These are phyloP conservation scores for Cephus nigrinus DNA, from an alignment of 2,888 invertebrate species.

Conservation along the genomic window DNA sequence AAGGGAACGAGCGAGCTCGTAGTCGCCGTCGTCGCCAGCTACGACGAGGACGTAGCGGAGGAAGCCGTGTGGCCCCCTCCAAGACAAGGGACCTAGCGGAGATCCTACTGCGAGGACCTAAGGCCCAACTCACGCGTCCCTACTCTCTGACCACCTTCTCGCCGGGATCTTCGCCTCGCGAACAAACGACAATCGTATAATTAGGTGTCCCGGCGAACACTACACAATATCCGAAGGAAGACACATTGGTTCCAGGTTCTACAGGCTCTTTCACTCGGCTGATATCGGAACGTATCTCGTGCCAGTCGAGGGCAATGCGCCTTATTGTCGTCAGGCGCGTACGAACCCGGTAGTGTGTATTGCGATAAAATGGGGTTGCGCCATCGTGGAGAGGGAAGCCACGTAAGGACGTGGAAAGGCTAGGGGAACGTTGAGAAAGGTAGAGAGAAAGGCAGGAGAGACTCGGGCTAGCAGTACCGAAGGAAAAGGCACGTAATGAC, in stretches of 20 bases:
- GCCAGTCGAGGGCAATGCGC: background rate
- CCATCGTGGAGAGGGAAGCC: background rate
- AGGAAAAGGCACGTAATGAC: background rate
- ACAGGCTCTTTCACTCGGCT: background rate
- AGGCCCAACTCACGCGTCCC: background rate
- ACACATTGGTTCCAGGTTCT: background rate
- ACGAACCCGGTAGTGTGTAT: background rate
- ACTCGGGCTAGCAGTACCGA: background rate
- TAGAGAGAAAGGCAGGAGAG: background rate
- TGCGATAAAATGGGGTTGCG: background rate
- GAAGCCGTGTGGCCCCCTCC: background rate
- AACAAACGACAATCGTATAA: slow-evolving; percentile 64
- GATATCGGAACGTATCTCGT: background rate
- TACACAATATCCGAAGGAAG: slow-evolving; percentile 45
- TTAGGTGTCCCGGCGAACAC: slow-evolving; percentile 59
- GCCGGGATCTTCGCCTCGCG: slow-evolving; percentile 45
- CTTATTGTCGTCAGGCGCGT: background rate
- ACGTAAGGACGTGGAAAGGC: background rate
- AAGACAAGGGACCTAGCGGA: background rate
- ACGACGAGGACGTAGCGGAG: background rate
- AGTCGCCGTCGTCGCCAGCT: background rate
- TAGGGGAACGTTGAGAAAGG: background rate
- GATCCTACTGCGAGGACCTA: background rate
- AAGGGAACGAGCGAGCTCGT: slow-evolving; percentile 15
- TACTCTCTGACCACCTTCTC: background rate